These are phyloP conservation scores for Dromas ardeola DNA, from an alignment of 2,113 vertebrate genomes.

Conservation along the genomic window DNA sequence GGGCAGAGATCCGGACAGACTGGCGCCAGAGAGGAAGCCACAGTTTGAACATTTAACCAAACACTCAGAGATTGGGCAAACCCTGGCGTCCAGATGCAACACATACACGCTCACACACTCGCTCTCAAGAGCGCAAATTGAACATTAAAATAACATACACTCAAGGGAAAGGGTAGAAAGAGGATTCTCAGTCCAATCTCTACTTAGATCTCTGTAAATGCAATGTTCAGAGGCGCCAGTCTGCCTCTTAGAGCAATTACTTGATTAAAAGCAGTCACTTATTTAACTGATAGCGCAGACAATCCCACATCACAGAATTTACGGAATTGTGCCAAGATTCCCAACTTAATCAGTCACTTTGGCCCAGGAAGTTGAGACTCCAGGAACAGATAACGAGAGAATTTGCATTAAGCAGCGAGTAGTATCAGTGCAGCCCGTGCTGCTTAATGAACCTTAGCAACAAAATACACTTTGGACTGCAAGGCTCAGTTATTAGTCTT, in stretches of 20 bases:
- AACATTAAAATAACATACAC: conserved; percentile 68
- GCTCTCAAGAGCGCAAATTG: conserved; percentile 44
- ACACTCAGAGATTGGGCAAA: conserved; percentile 93
- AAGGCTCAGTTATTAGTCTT: background rate
- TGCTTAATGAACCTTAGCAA: background rate
- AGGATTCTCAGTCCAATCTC: conserved; percentile 79
- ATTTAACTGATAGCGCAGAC: conserved; percentile 63
- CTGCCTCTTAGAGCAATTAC: conserved; percentile 86
- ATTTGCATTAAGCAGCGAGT: conserved; percentile 25
- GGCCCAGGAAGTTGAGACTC: background rate
- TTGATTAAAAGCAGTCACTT: conserved; percentile 79
- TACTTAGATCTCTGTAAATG: conserved; percentile 79
- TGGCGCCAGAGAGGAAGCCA: conserved; percentile 98
- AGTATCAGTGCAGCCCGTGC: background rate
- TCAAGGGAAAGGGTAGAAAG: conserved; percentile 13
- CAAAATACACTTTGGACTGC: background rate
- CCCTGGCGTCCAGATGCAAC: conserved; percentile 92
- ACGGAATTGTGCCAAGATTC: conserved; percentile 44
- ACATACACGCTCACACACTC: conserved; percentile 67
- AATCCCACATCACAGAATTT: conserved; percentile 62
- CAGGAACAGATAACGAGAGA: conserved; percentile 12
- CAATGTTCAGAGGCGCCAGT: conserved; percentile 83
- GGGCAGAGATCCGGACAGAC: conserved; percentile 95
- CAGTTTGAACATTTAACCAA: conserved; percentile 97
- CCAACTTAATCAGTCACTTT: conserved; percentile 5